phyloP scores from a whole-genome alignment of 1,140 invertebrate genomes.

The Venustaconcha ellipsiformis region DNA sequence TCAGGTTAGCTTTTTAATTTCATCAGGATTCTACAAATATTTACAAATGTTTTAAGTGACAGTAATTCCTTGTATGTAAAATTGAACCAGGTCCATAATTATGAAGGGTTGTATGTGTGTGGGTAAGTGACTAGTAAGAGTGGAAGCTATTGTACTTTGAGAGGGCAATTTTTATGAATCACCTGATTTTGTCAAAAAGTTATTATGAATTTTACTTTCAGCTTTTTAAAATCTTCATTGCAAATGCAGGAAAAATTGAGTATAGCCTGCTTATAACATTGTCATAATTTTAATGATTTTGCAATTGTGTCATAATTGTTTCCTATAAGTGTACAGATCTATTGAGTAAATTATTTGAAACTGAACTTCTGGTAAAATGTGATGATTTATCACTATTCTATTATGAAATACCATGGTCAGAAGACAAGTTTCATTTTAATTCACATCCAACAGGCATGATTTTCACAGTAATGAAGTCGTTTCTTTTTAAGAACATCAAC shows the following conservation, averaged over 20 bases:
- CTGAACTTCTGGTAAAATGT: no score
- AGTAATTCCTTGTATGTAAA: background rate
- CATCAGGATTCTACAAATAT: background rate
- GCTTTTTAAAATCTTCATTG: no score
- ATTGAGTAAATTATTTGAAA: no score
- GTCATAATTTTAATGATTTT: no score
- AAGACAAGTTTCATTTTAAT: constrained; percentile 3
- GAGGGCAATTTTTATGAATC: background rate
- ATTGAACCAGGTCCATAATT: background rate
- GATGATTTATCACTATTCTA: no score
- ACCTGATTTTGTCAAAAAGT: no score
- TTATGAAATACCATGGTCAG: background rate
- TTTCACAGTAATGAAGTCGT: background rate
- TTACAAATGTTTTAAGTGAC: background rate
- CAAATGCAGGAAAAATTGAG: no score
- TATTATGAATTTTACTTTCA: no score
- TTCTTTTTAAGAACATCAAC: background rate
- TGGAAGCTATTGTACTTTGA: background rate
- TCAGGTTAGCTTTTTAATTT: constrained; percentile 48
- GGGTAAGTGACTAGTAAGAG: background rate
- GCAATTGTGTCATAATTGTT: no score
- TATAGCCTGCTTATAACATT: no score
- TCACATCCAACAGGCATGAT: background rate
- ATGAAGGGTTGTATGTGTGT: no score
- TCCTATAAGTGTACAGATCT: no score